Conservation (phyloP, 1,140 invertebrate species). For the Tetragnatha versicolor region DNA sequence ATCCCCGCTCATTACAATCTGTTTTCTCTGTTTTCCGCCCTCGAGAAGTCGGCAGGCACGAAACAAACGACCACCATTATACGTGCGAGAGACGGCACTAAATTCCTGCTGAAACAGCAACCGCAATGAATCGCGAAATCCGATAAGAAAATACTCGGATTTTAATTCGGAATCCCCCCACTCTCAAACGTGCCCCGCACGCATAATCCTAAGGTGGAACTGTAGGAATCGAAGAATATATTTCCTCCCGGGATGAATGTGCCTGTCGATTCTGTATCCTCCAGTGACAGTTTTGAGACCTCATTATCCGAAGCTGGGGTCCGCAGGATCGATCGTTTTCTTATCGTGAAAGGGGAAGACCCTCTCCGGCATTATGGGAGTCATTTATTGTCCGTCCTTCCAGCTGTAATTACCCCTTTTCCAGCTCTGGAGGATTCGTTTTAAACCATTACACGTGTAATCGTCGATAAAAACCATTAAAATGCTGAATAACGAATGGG, state of each 20-base stretch:
- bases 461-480: constrained; percentile 39
- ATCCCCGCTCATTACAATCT: neutral
- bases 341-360: constrained; percentile 3
- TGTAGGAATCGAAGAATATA: constrained; percentile 1
- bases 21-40: neutral
- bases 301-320: constrained; percentile 3
- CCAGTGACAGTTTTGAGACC: constrained; percentile 28
- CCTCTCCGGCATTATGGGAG: neutral
- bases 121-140: constrained; percentile 12
- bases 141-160: constrained; percentile 25
- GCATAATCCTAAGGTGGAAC: neutral
- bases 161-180: constrained; percentile 2
- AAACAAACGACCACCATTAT: neutral
- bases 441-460: constrained; percentile 38
- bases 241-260: neutral
- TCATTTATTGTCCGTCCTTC: constrained; percentile 21
- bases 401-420: constrained; percentile 26
- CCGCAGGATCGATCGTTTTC: neutral
- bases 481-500: neutral
- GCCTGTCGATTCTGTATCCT: constrained; percentile 6
- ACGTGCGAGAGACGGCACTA: neutral
- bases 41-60: neutral
- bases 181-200: neutral
- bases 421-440: neutral
- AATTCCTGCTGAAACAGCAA: neutral